Conservation (phyloP, 2,797 vertebrate genomes). For the Paratrypauchen microcephalus region DNA sequence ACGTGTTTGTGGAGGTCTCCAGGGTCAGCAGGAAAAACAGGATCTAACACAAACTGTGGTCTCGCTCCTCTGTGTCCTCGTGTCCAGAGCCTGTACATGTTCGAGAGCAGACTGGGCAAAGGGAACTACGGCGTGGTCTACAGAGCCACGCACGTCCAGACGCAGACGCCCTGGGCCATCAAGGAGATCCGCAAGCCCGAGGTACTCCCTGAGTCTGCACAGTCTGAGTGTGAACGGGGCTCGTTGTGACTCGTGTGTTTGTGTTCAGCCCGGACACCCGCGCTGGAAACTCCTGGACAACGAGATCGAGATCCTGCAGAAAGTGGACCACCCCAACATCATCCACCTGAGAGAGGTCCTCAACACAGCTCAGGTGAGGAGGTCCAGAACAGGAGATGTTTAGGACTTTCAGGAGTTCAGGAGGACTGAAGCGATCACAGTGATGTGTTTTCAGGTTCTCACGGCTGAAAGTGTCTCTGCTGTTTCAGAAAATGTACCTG, state of each 20-base stretch:
- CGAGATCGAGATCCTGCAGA: slow-evolving; percentile 86
- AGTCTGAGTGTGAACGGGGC: no score
- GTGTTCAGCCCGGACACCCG: slow-evolving; percentile 82
- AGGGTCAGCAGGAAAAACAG: no score
- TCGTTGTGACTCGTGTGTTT: background rate
- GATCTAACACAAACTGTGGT: background rate
- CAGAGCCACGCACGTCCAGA: slow-evolving; percentile 82
- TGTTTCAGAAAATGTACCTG: slow-evolving; percentile 82
- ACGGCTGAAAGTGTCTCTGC: background rate
- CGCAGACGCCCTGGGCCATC: slow-evolving; percentile 81
- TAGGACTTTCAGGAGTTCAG: no score
- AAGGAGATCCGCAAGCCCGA: slow-evolving; percentile 85
- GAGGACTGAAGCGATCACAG: no score
- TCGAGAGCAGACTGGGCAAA: slow-evolving; percentile 84
- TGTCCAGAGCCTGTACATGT: slow-evolving; percentile 80
- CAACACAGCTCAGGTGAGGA: slow-evolving; percentile 79
- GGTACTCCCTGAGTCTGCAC: slow-evolving; percentile 27
- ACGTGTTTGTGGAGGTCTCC: no score
- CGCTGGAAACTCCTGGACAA: slow-evolving; percentile 82
- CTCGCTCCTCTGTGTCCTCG: slow-evolving; percentile 25
- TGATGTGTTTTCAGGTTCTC: no score
- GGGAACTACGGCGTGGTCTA: slow-evolving; percentile 85
- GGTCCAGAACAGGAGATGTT: no score
- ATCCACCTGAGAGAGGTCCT: slow-evolving; percentile 87
- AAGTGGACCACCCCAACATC: slow-evolving; percentile 82